Percentiles rank a stretch among this genome's conserved stretches.
These are phyloP conservation scores for Papilio machaon DNA, from an alignment of 1,140 invertebrate genomes.

Conservation along the genomic window DNA sequence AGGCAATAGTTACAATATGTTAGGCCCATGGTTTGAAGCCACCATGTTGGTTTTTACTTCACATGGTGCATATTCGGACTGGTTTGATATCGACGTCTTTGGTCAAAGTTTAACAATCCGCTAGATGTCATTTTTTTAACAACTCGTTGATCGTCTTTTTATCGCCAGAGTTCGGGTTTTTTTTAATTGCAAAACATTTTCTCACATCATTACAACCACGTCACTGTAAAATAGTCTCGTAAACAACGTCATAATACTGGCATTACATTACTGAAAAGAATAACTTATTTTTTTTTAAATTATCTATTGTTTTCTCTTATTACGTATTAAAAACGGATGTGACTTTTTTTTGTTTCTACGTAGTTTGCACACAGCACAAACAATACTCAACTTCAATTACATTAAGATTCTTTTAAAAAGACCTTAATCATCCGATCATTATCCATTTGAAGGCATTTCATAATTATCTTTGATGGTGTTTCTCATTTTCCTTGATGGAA, in stretches of 20 bases:
- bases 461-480: neutral
- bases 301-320: slow-evolving; percentile 9
- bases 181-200: neutral
- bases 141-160: neutral
- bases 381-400: neutral
- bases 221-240: neutral
- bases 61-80: too few species aligned
- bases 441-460: neutral
- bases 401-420: neutral
- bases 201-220: neutral
- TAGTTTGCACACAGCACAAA: neutral
- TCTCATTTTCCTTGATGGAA: neutral
- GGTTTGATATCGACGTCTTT: too few species aligned
- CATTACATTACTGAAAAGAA: neutral
- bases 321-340: slow-evolving; percentile 7
- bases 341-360: neutral
- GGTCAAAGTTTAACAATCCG: neutral
- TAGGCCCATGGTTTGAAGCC: too few species aligned
- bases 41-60: too few species aligned
- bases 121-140: neutral
- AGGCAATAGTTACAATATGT: too few species aligned
- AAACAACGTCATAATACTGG: slow-evolving; percentile 1
- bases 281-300: neutral
- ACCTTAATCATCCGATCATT: neutral
- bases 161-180: neutral